Base-by-base conservation (phyloP, 2,888 invertebrate species). In the Athrips mouffetella region DNA sequence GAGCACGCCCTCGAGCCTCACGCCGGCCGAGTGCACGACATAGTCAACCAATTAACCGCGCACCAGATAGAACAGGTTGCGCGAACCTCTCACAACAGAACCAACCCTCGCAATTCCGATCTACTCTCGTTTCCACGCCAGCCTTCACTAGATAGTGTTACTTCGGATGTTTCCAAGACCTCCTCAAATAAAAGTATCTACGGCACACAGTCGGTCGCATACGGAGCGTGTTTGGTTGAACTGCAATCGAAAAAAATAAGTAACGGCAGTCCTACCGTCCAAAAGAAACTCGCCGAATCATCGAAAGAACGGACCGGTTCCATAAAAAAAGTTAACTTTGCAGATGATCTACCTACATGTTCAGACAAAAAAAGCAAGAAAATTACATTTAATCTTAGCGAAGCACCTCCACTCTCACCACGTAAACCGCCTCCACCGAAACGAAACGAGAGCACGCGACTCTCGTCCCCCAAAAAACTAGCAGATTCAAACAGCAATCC, bases 391-490 rank as follows among this genome's bases (percentile, higher is more conserved):
- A 92, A 91, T 72, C 69, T 92, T 40, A 71, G 69, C 33, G 89
- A 88, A 0, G 80, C 83, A 33, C 70, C 72, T 0, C 92, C 92
- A 0, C 86, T 90, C 0, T 80, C 92, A 5, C 93, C 92, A 0
- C 89, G 91, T 45, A 92, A 92, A 60, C 94, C 95, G 0, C 83
- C 91, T 55, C 94, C 95, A 18, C 95, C 95, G 0, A 93, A 93
- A 60, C 90, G 96, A 27, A 92, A 94, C 49, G 95, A 95, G 63
- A 91, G 90, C 56, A 94, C 94, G 0, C 90, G 91, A 40, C 81
- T 94, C 2, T 91, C 95, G 1, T 94, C 94, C 6, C 95, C 94
- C 2, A 94, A 94, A 71, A 94, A 94, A 61, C 77, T 95, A 21
- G 91, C 91, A 0, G 94, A 94, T 50, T 92, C 92, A 0, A 90